Evolutionary conservation across 35 echinoderm and acorn worm genomes (phyloP).

Genomic region (Hemicentrotus pulcherrimus): DNA sequence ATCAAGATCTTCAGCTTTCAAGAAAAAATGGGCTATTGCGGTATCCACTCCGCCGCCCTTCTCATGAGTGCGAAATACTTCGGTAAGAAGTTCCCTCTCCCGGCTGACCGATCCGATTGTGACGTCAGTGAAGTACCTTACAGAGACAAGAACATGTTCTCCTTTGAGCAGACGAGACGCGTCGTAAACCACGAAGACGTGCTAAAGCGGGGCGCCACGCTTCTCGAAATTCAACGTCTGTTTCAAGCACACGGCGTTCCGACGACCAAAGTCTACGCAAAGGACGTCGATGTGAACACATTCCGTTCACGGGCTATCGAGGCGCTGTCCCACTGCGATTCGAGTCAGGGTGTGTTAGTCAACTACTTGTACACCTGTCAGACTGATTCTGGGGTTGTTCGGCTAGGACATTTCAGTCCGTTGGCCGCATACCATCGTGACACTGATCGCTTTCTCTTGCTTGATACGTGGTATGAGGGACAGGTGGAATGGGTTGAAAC

Average conservation of each 20-base stretch:
- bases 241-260: neutral
- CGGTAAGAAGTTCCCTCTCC: conserved; percentile 15
- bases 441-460: conserved; percentile 66
- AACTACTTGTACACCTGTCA: conserved; percentile 54
- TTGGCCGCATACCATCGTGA: conserved; percentile 67
- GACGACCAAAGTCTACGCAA: conserved; percentile 25
- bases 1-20: conserved; percentile 70
- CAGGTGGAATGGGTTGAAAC: conserved; percentile 64
- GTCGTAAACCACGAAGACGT: conserved; percentile 23
- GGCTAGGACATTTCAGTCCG: conserved; percentile 78
- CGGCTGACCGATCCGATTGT: neutral
- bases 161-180: conserved; percentile 52
- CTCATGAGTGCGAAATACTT: conserved; percentile 71
- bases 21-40: conserved; percentile 66
- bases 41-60: conserved; percentile 66
- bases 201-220: neutral
- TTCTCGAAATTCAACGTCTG: neutral
- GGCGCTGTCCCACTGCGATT: conserved; percentile 56
- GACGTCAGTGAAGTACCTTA: conserved; percentile 39
- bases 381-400: conserved; percentile 32
- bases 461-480: conserved; percentile 71
- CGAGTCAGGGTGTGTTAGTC: conserved; percentile 62
- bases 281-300: conserved; percentile 51
- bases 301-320: conserved; percentile 58
- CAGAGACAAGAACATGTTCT: conserved; percentile 67